A percentile compares a stretch with the other conserved stretches of the same genome.
Conservation (phyloP, 1,140 invertebrate species). For the Frieseomelitta varia region DNA sequence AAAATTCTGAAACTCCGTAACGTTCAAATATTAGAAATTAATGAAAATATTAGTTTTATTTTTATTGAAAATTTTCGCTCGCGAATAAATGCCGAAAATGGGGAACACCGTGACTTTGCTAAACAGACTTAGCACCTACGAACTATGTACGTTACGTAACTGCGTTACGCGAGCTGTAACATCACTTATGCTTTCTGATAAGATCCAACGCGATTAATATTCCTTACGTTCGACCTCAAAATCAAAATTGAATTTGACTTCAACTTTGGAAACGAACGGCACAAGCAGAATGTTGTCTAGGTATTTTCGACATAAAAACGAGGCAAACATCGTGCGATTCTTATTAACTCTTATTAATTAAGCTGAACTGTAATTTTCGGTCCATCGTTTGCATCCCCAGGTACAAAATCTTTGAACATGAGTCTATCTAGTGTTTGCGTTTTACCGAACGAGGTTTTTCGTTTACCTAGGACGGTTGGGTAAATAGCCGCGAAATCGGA, state of each 20-base stretch:
- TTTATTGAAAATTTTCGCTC: no score
- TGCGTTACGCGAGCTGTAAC: background rate
- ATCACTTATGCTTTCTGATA: background rate
- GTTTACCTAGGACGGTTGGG: background rate
- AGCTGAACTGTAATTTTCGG: no score
- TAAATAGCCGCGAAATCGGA: background rate
- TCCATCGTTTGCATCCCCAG: background rate
- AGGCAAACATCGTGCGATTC: background rate
- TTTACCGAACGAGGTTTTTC: background rate
- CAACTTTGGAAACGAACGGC: background rate
- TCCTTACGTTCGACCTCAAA: background rate
- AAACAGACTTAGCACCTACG: background rate
- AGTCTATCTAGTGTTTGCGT: constrained; percentile 4
- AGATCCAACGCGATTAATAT: background rate
- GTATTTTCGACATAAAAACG: background rate
- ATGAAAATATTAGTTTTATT: no score
- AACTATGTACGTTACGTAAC: background rate
- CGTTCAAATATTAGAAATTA: no score
- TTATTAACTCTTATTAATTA: no score
- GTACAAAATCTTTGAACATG: background rate
- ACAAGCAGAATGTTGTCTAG: background rate
- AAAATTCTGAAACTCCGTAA: no score
- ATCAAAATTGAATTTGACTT: background rate
- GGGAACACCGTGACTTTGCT: background rate
- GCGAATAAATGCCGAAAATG: no score